These are phyloP conservation scores for Reticulitermes speratus DNA, from an alignment of 1,140 invertebrate species.

Conservation along the genomic window DNA sequence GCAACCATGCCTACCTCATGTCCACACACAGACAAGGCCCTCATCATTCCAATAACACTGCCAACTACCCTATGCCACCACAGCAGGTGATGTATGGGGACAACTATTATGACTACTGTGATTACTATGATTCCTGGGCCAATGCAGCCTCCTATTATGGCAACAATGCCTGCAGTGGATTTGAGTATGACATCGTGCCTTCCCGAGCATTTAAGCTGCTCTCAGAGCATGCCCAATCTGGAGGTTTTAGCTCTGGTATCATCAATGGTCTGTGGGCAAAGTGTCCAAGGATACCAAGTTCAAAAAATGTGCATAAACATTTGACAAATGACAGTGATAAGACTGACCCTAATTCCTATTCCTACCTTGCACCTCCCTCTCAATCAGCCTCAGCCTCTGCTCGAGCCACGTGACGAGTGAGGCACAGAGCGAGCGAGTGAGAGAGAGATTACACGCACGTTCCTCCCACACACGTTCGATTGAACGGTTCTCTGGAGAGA, in stretches of 20 bases:
- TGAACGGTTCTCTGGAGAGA: slow-evolving; percentile 19
- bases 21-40: slow-evolving; percentile 26
- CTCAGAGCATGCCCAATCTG: slow-evolving; percentile 42
- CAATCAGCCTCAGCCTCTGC: slow-evolving; percentile 21
- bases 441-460: slow-evolving; percentile 25
- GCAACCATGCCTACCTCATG: slow-evolving; percentile 18
- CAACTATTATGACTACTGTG: slow-evolving; percentile 51
- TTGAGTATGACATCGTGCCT: slow-evolving; percentile 50
- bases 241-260: slow-evolving; percentile 36
- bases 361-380: slow-evolving; percentile 20
- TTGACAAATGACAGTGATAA: slow-evolving; percentile 8
- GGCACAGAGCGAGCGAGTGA: slow-evolving; percentile 24
- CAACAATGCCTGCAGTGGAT: slow-evolving; percentile 2
- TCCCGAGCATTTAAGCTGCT: slow-evolving; percentile 54
- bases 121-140: slow-evolving; percentile 62
- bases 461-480: slow-evolving; percentile 19
- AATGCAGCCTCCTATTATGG: slow-evolving; percentile 43
- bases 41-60: slow-evolving; percentile 25
- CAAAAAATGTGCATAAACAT: slow-evolving; percentile 8
- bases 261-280: slow-evolving; percentile 39
- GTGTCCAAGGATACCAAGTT: slow-evolving; percentile 39
- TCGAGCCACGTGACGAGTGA: slow-evolving; percentile 29
- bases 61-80: slow-evolving; percentile 42
- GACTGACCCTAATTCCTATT: neutral
- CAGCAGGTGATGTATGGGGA: slow-evolving; percentile 47